Conservation (phyloP, 2,113 vertebrate genomes). For the Lepisosteus oculatus region DNA sequence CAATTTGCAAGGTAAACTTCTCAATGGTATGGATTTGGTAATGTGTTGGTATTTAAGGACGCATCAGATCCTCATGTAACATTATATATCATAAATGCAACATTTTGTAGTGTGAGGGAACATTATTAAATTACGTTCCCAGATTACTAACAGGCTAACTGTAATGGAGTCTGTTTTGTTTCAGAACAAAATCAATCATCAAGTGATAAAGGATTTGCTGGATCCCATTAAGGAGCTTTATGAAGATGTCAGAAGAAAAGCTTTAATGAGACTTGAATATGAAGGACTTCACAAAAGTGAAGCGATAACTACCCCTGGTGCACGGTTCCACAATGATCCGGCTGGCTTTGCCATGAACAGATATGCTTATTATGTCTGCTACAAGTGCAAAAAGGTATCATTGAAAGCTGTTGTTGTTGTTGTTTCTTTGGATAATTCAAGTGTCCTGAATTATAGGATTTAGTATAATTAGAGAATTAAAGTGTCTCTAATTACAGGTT, state of each 20-base stretch:
- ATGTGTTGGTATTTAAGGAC: not conserved
- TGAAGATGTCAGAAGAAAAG: conserved; percentile 95
- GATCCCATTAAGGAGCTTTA: conserved; percentile 98
- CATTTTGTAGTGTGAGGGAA: not conserved
- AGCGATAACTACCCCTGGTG: conserved; percentile 92
- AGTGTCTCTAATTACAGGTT: too few species aligned
- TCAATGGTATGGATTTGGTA: not conserved
- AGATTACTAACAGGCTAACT: too few species aligned
- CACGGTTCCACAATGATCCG: conserved; percentile 93
- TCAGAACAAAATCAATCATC: conserved; percentile 98
- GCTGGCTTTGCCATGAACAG: conserved; percentile 98
- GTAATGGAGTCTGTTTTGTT: conserved; percentile 32
- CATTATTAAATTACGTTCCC: not conserved
- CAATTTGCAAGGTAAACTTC: conserved; percentile 90
- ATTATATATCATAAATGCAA: not conserved
- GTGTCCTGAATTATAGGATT: too few species aligned
- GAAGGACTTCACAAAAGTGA: conserved; percentile 97
- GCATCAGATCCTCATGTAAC: not conserved
- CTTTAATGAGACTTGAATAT: conserved; percentile 94
- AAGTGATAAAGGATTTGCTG: conserved; percentile 91
- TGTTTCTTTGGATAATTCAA: too few species aligned
- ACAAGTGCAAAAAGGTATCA: conserved; percentile 96
- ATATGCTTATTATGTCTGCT: conserved; percentile 98
- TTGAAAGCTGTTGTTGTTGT: too few species aligned
- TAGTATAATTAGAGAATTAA: too few species aligned